phyloP scores from a whole-genome alignment of 1,140 invertebrate species.

The Hylyphantes graminicola region DNA sequence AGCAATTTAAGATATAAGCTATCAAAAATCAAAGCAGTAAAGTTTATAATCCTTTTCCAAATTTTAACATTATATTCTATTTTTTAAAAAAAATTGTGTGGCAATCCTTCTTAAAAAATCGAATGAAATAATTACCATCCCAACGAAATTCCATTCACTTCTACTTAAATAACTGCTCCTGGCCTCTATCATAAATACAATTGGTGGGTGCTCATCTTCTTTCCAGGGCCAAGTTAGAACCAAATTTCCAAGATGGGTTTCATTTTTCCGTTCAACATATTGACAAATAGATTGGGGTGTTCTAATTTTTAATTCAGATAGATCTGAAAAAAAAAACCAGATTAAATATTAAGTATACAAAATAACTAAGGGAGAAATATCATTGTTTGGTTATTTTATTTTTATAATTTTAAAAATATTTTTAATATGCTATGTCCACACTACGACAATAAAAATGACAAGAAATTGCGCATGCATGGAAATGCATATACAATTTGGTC shows the following conservation, averaged over 20 bases:
- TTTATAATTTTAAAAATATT: not conserved
- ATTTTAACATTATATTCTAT: too few relatives aligned
- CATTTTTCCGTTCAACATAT: not conserved
- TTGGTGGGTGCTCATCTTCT: not conserved
- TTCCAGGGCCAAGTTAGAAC: conserved; percentile 19
- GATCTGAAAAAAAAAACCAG: conserved; percentile 2
- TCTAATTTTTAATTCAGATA: not conserved
- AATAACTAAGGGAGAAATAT: not conserved
- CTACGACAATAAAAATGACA: too few relatives aligned
- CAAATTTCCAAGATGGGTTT: not conserved
- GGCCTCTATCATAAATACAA: conserved; percentile 5
- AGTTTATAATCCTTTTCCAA: too few relatives aligned
- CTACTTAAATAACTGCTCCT: not conserved
- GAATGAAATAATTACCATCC: not conserved
- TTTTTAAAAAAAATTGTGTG: too few relatives aligned
- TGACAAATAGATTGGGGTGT: conserved; percentile 6
- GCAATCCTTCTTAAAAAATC: not conserved
- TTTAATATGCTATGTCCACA: too few relatives aligned
- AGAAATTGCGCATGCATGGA: too few relatives aligned
- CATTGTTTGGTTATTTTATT: not conserved
- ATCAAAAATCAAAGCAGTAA: not conserved
- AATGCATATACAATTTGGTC: too few relatives aligned
- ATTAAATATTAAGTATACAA: not conserved
- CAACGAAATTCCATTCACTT: conserved; percentile 29
- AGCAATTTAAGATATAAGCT: not conserved